Evolutionary conservation across 2,113 vertebrate genomes (phyloP).

Genomic region (Oreotrochilus melanogaster): DNA sequence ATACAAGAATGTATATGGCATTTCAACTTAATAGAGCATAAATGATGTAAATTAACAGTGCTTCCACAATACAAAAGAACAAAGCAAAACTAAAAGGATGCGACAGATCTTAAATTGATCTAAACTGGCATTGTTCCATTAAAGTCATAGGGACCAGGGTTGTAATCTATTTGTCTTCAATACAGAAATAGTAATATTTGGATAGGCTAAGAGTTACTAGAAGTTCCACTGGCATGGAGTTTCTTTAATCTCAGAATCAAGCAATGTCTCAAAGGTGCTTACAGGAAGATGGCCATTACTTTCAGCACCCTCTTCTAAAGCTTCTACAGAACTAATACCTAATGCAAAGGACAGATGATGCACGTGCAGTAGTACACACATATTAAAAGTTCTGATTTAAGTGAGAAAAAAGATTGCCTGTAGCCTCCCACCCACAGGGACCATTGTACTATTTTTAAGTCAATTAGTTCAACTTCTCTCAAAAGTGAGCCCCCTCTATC

Average conservation of each 20-base stretch:
- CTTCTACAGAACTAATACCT: not conserved
- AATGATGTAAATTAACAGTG: not conserved
- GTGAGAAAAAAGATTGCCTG: slow-evolving; percentile 36
- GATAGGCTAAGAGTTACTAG: not conserved
- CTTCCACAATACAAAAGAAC: not conserved
- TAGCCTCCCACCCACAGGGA: slow-evolving; percentile 37
- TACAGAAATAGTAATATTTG: not conserved
- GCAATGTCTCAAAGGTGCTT: not conserved
- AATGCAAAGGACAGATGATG: slow-evolving; percentile 27
- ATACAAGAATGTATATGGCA: accelerated
- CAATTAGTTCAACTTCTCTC: slow-evolving; percentile 63
- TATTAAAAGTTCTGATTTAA: slow-evolving; percentile 45
- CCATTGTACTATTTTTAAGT: slow-evolving; percentile 65
- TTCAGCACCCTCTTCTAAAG: slow-evolving; percentile 26
- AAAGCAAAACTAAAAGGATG: slow-evolving; percentile 1
- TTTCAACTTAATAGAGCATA: slow-evolving; percentile 3
- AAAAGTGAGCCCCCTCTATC: slow-evolving; percentile 19
- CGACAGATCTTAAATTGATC: not conserved
- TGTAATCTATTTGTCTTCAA: not conserved
- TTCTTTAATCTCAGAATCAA: slow-evolving; percentile 38
- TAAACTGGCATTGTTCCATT: not conserved
- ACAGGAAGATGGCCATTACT: slow-evolving; percentile 17
- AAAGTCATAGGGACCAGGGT: not conserved
- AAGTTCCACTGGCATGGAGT: not conserved
- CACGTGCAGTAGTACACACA: not conserved